Conservation (phyloP, 92 coral and sea anemone genomes). For the Phenganax stokvisi region DNA sequence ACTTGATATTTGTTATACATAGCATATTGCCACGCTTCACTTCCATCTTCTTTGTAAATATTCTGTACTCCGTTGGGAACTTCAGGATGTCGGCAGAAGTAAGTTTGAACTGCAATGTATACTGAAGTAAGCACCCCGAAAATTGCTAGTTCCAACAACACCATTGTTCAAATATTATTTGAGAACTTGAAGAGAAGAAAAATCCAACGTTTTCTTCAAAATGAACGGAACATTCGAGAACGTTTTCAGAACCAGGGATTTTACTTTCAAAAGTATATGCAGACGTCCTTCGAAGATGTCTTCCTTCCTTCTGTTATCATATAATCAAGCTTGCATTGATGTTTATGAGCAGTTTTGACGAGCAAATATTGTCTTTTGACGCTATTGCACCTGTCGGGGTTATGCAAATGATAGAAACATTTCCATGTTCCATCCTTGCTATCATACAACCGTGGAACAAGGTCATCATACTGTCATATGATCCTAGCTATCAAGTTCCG, state of each 20-base stretch:
- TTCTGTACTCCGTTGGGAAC: conserved; percentile 32
- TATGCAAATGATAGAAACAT: not conserved
- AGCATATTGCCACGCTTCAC: conserved; percentile 28
- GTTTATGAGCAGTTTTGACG: conserved; percentile 10
- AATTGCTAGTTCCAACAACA: conserved; percentile 10
- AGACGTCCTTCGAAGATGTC: no score
- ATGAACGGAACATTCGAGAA: no score
- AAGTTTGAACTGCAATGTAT: conserved; percentile 22
- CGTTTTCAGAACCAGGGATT: no score
- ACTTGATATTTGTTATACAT: conserved; percentile 36
- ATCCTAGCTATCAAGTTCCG: no score
- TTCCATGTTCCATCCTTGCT: not conserved
- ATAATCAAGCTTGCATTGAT: not conserved
- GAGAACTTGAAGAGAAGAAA: no score
- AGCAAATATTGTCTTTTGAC: not conserved
- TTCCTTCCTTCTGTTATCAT: no score
- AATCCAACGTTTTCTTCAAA: no score
- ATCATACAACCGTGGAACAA: no score
- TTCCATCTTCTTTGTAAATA: conserved; percentile 20
- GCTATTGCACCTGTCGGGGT: conserved; percentile 8
- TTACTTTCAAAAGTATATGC: no score
- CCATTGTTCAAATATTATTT: not conserved
- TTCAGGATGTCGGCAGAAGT: conserved; percentile 36
- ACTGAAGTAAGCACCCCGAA: conserved; percentile 13
- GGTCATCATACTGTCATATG: no score